phyloP scores from a whole-genome alignment of 2,113 vertebrate species.

The Fulica atra region DNA sequence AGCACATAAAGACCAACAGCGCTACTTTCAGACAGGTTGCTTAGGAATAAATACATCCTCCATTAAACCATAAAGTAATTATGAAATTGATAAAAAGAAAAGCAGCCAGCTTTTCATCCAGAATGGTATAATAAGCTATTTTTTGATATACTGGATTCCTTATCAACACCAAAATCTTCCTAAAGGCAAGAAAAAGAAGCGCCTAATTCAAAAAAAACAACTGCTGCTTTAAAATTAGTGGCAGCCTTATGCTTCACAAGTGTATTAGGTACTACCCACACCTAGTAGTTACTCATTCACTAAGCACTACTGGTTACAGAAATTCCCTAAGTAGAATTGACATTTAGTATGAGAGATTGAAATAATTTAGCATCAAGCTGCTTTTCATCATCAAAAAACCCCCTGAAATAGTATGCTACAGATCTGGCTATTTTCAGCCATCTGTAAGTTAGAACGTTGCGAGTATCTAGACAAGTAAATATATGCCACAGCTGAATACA shows the following conservation, averaged over 20 bases:
- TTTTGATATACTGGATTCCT: background rate
- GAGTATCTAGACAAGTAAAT: background rate
- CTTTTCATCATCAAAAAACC: background rate
- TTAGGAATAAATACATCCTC: background rate
- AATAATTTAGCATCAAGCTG: background rate
- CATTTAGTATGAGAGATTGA: background rate
- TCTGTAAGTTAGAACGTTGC: background rate
- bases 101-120: background rate
- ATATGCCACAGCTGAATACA: fast-evolving
- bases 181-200: background rate
- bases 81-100: background rate
- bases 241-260: background rate
- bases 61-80: background rate
- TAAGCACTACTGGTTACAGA: background rate
- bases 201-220: background rate
- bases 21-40: background rate
- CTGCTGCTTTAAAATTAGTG: background rate
- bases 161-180: background rate
- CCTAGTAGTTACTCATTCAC: background rate
- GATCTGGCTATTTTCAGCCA: background rate
- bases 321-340: background rate
- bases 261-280: background rate
- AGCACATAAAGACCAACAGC: background rate
- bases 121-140: background rate
- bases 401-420: background rate